These are phyloP conservation scores for Pan paniscus DNA, from an alignment of 2,113 vertebrate species.

Conservation along the genomic window DNA sequence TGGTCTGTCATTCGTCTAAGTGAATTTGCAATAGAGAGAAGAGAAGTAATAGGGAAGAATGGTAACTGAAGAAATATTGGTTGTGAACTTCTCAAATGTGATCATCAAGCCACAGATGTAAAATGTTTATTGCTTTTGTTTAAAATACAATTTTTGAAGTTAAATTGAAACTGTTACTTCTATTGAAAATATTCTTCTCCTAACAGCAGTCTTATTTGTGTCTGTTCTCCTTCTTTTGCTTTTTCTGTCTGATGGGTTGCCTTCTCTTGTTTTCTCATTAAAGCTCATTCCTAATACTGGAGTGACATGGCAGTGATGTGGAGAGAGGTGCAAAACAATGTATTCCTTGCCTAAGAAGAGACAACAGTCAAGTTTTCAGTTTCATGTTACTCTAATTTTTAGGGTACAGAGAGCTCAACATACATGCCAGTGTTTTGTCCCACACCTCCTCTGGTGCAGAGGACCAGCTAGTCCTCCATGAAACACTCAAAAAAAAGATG, in stretches of 20 bases:
- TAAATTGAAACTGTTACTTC: background rate
- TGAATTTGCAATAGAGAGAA: background rate
- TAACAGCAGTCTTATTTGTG: background rate
- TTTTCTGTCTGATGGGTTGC: background rate
- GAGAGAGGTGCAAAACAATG: background rate
- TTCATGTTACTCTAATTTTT: background rate
- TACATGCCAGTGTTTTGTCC: rapidly evolving
- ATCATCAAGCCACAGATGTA: background rate
- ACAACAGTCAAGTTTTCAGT: background rate
- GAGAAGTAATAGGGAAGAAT: background rate
- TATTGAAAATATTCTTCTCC: background rate
- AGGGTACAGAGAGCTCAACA: background rate
- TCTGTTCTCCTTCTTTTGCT: background rate
- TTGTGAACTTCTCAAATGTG: background rate
- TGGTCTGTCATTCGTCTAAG: background rate
- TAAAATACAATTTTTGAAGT: background rate
- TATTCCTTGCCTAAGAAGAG: background rate
- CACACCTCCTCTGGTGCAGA: too few species aligned
- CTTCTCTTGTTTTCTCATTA: background rate
- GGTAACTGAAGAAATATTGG: background rate
- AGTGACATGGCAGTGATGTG: background rate
- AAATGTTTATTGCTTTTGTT: background rate
- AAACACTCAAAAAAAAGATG: background rate
- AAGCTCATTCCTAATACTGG: background rate
- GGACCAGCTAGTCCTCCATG: rapidly evolving